phyloP scores from a whole-genome alignment of 2,888 invertebrate species.

The Diarsia brunnea region DNA sequence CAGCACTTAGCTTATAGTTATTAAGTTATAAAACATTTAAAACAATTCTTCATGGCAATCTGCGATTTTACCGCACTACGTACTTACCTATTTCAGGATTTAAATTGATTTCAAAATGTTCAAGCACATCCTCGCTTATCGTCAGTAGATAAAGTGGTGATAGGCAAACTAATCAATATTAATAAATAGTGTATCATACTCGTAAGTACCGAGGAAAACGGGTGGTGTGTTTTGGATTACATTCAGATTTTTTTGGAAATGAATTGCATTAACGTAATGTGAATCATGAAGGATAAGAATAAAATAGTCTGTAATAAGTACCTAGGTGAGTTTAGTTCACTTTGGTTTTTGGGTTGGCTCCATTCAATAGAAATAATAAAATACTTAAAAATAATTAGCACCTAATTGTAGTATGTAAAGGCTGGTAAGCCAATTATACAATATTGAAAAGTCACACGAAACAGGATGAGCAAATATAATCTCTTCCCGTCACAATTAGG shows the following conservation, averaged over 20 bases:
- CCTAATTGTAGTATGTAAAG: constrained; percentile 20
- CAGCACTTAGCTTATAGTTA: not conserved
- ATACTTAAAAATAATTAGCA: not conserved
- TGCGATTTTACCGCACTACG: too few species aligned
- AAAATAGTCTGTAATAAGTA: not conserved
- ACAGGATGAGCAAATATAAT: constrained; percentile 75
- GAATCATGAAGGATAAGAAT: not conserved
- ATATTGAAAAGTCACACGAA: constrained; percentile 70
- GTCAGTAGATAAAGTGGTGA: not conserved
- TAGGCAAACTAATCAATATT: not conserved
- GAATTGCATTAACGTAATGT: not conserved
- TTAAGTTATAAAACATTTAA: not conserved
- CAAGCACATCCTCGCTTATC: not conserved
- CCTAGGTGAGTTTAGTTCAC: not conserved
- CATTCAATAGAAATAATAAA: not conserved
- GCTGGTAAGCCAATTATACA: constrained; percentile 62
- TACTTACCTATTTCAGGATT: not conserved
- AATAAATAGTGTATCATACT: too few species aligned
- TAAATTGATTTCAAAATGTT: not conserved
- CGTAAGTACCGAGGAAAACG: not conserved
- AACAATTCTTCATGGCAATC: not conserved
- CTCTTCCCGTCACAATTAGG: constrained; percentile 73
- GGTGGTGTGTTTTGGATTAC: not conserved
- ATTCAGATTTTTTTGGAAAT: not conserved
- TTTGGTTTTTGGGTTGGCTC: not conserved